Percentiles rank a stretch among this genome's conserved stretches.
Evolutionary conservation across 2,797 vertebrate genomes (phyloP).

Genomic region (Staurois parvus): DNA sequence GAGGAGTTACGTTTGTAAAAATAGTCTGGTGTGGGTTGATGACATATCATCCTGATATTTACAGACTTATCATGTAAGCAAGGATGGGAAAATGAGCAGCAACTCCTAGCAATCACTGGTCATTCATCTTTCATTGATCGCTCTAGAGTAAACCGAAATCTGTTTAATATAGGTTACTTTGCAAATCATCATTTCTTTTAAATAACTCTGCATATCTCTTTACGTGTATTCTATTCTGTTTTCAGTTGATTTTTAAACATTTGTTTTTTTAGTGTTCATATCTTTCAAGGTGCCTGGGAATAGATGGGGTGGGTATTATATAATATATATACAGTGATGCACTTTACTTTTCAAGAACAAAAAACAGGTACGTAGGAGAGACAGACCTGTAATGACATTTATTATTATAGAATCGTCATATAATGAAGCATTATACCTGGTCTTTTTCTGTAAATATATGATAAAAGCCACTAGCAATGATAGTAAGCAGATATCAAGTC

Average conservation of each 20-base stretch:
- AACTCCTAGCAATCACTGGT: not conserved
- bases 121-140: not conserved
- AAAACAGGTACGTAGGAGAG: conserved; percentile 12
- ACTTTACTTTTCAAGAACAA: conserved; percentile 35
- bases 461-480: not conserved
- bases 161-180: not conserved
- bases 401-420: not conserved
- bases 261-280: conserved; percentile 22
- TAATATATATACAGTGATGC: conserved; percentile 15
- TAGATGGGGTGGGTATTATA: not conserved
- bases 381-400: not conserved
- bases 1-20: not conserved
- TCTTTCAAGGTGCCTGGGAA: conserved; percentile 12
- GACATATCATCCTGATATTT: not conserved
- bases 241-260: not conserved
- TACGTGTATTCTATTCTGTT: not conserved
- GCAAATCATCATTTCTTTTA: not conserved
- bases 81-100: not conserved
- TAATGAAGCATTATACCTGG: not conserved
- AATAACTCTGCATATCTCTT: too few relatives aligned
- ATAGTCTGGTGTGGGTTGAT: not conserved
- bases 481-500: not conserved
- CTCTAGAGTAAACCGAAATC: not conserved
- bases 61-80: not conserved
- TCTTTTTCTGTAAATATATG: not conserved